These are phyloP conservation scores for Trichomalopsis sarcophagae DNA, from an alignment of 1,140 invertebrate species.

Conservation along the genomic window DNA sequence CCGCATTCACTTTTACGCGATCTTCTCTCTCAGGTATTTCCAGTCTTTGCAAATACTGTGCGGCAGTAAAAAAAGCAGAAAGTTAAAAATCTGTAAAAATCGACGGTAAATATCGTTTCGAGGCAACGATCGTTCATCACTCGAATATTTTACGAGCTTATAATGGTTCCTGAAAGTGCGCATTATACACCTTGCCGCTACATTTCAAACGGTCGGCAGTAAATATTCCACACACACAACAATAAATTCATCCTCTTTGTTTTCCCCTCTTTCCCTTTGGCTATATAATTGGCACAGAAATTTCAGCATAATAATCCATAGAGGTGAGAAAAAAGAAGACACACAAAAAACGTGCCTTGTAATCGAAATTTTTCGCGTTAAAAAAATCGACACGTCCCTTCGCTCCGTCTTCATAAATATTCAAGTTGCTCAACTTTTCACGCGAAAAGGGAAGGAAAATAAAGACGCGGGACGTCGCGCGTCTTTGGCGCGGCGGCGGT, in stretches of 20 bases:
- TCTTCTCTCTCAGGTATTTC: neutral
- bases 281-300: neutral
- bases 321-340: no score
- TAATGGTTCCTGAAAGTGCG: conserved; percentile 1
- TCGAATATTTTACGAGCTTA: conserved; percentile 1
- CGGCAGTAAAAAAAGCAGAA: neutral
- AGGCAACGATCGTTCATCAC: neutral
- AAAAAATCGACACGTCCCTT: conserved; percentile 12
- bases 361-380: neutral
- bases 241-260: neutral
- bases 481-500: neutral
- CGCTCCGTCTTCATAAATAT: conserved; percentile 25
- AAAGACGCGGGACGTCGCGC: conserved; percentile 23
- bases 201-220: neutral
- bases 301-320: neutral
- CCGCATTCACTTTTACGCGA: neutral
- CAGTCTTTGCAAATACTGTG: neutral
- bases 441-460: conserved; percentile 24
- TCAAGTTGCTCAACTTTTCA: conserved; percentile 22
- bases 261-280: neutral
- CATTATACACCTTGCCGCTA: neutral
- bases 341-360: neutral
- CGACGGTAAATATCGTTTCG: neutral
- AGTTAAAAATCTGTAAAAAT: conserved; percentile 4
- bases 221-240: neutral